Percentiles rank a stretch among this genome's conserved stretches.
phyloP scores from a whole-genome alignment of 53 echinoderm and acorn worm genomes.

The Holothuria leucospilota region DNA sequence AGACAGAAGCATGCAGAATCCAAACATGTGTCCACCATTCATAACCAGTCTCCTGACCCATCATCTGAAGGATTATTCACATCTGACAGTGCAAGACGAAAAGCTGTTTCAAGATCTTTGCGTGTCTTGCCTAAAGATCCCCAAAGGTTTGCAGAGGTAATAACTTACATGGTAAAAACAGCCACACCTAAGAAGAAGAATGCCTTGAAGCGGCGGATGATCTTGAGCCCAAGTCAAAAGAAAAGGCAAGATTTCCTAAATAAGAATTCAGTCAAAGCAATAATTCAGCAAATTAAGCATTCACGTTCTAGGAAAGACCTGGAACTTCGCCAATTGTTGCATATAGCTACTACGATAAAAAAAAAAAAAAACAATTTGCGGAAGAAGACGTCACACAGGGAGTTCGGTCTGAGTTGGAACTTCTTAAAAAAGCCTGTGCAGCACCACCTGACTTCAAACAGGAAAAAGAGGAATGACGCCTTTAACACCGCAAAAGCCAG shows the following conservation, averaged over 20 bases:
- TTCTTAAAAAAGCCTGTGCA: conserved; percentile 37
- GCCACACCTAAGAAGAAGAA: conserved; percentile 53
- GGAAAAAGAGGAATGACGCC: too few relatives aligned
- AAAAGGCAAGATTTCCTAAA: conserved; percentile 30
- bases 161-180: conserved; percentile 43
- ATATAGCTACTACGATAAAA: conserved; percentile 49
- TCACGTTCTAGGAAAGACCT: conserved; percentile 44
- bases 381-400: too few relatives aligned
- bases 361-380: too few relatives aligned
- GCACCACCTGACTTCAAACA: not conserved
- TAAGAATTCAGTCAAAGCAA: conserved; percentile 50
- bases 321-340: conserved; percentile 55
- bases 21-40: not conserved
- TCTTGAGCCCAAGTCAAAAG: conserved; percentile 47
- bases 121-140: conserved; percentile 49
- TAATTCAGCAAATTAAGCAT: conserved; percentile 53
- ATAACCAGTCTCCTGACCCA: too few relatives aligned
- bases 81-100: conserved; percentile 47
- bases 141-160: conserved; percentile 53
- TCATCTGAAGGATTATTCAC: too few relatives aligned
- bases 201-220: conserved; percentile 40
- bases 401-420: conserved; percentile 71
- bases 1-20: conserved; percentile 38
- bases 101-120: conserved; percentile 56
- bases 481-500: not conserved